phyloP scores from a whole-genome alignment of 2,888 invertebrate species.

The Mongoloraphidia duomilia region DNA sequence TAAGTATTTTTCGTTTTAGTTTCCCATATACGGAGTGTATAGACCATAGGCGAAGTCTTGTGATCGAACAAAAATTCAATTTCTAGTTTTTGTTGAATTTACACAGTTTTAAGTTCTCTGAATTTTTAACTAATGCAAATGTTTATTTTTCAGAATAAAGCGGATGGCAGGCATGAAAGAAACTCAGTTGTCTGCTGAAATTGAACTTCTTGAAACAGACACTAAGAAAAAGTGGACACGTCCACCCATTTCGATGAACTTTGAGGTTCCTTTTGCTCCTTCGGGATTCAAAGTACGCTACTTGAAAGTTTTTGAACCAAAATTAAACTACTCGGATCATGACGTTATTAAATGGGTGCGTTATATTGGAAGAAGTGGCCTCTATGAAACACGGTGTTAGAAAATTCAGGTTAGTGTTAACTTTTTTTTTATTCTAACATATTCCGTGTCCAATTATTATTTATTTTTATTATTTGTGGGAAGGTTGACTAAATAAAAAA shows the following conservation, averaged over 20 bases:
- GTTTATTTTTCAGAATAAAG: conserved; percentile 49
- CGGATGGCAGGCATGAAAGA: conserved; percentile 98
- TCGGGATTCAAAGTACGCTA: conserved; percentile 99
- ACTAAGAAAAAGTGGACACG: conserved; percentile 99
- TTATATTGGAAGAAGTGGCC: conserved; percentile 96
- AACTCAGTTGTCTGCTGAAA: conserved; percentile 97
- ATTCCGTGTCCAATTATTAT: no score
- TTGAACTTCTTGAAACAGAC: conserved; percentile 94
- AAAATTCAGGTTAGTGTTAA: conserved; percentile 7
- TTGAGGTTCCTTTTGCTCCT: conserved; percentile 99
- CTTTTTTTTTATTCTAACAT: no score
- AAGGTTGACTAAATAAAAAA: no score
- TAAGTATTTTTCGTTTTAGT: conserved; percentile 33
- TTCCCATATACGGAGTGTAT: no score
- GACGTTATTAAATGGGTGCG: conserved; percentile 99
- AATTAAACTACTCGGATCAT: conserved; percentile 98
- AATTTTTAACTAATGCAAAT: neutral
- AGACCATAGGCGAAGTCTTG: no score
- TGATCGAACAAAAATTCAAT: no score
- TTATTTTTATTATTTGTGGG: no score
- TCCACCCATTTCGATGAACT: conserved; percentile 99
- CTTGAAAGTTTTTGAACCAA: conserved; percentile 98
- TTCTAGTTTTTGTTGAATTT: neutral
- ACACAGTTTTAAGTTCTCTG: neutral
- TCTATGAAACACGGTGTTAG: conserved; percentile 98